A percentile compares a stretch with the other conserved stretches of the same genome.
Conservation (phyloP, 2,888 invertebrate species). For the Dorcus parallelipipedus region DNA sequence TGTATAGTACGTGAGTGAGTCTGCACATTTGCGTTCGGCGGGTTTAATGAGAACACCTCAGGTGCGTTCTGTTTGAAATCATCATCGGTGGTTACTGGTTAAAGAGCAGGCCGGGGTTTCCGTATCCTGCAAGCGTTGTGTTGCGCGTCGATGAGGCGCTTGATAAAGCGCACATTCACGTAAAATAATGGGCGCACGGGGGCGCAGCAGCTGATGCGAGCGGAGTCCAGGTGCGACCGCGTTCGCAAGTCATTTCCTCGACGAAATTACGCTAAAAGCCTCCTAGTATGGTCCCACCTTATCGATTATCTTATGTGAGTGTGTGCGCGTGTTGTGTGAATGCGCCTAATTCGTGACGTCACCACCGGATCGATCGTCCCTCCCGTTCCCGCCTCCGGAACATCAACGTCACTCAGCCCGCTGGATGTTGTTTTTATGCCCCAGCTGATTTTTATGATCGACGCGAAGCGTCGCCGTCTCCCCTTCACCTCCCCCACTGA, state of each 20-base stretch:
- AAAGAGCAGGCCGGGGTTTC: conserved; percentile 5
- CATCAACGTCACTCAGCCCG: conserved; percentile 44
- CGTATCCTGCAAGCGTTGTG: conserved; percentile 13
- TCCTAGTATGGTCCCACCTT: conserved; percentile 17
- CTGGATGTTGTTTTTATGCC: conserved; percentile 29
- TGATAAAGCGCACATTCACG: conserved; percentile 33
- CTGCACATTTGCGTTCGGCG: too few species aligned
- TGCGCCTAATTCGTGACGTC: conserved; percentile 12
- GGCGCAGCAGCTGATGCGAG: conserved; percentile 32
- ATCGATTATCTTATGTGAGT: conserved; percentile 1
- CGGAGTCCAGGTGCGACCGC: conserved; percentile 32
- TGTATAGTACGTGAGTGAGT: too few species aligned
- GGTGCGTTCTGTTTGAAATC: too few species aligned
- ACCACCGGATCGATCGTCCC: conserved; percentile 15
- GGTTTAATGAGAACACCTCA: too few species aligned
- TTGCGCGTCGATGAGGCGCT: conserved; percentile 16
- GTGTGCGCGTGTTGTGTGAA: too few species aligned
- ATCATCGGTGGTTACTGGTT: background rate
- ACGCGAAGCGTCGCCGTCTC: conserved; percentile 18
- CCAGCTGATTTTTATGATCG: conserved; percentile 34
- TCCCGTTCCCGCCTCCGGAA: conserved; percentile 28
- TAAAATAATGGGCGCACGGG: conserved; percentile 31
- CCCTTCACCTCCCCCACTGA: conserved; percentile 11
- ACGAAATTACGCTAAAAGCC: conserved; percentile 31
- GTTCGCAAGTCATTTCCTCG: conserved; percentile 37